Base-by-base conservation (phyloP, 2,888 invertebrate genomes). In the Dascillus cervinus region DNA sequence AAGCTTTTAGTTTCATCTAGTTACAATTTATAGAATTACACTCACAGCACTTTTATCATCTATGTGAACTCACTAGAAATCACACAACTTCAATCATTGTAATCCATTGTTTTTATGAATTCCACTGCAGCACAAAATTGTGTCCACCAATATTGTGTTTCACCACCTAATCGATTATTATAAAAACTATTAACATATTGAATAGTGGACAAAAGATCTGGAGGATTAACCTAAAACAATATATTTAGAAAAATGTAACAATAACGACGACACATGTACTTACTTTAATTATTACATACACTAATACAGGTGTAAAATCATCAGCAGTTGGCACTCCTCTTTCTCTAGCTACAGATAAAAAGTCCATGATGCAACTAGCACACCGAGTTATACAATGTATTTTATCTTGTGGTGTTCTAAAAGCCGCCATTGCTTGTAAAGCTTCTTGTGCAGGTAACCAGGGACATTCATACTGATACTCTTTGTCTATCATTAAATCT, bases 71-170 rank as follows among this genome's bases (percentile, higher is more conserved):
- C n/a, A n/a, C n/a, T n/a, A n/a, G n/a, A n/a, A n/a, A n/a, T n/a
- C n/a, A n/a, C n/a, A n/a, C n/a, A n/a, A 17, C 8, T 4, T 61
- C 56, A 63, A 55, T 62, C 60, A 44, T 67, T 69, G 65, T 84
- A 89, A 66, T 88, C 88, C 92, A 96, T 92, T 32, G 90, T 95
- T 72, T 97, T 98, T 58, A 97, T 95, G 70, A 91, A 95, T 66
- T 95, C 94, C 30, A 96, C 89, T 26, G 92, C 92, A 1, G 95
- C 85, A 56, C 88, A 87, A 69, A 97, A 96, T 66, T 96, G 94
- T 31, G 92, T 95, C 97, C 96, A 97, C 84, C 94, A 95, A 68
- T 97, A 98, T 53, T 86, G 82, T 55, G 92, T 89, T 65, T 94
- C 92, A 27, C 95, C 95, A 41, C 75, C 73, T 36, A 95, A 72